Evolutionary conservation across 2,113 vertebrate species (phyloP), one percentile per base, ranked within the genome.

Genomic region (Chlamydotis undulata): DNA sequence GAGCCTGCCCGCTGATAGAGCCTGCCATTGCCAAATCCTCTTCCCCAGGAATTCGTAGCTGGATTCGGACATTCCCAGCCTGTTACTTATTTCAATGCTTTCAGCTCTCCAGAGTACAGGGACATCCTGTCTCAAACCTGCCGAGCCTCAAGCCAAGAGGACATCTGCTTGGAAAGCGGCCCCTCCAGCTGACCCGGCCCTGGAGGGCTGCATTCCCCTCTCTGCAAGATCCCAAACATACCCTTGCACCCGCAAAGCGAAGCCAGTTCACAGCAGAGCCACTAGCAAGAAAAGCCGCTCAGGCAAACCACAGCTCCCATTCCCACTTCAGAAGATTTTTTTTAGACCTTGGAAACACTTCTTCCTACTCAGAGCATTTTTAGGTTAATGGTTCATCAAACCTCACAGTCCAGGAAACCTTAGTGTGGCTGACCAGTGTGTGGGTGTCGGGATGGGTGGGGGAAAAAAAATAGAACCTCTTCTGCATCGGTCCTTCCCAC

Each of bases 91-190:
- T 94, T 87, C 74, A 94, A 19, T 76, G 50, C 70, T 87, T 94
- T 76, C 83, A 71, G 92, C 65, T 35, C 86, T 87, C 22, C 9
- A 8, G 73, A 95, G 92, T 29, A 93, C 78, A 94, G 83, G 86
- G 94, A 96, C 94, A 91, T 94, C 90, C 91, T 96, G 89, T 83
- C 89, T 95, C 76, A 92, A 95, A 91, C 96, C 94, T 94, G 94
- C 45, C 1, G 45, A 92, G 63, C 37, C 83, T 50, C 81, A 85
- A 0, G 77, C 86, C 89, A 91, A 79, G 85, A 79, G 29, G 80
- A 87, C 94, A 95, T 96, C 96, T 97, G 96, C 92, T 96, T 83
- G 92, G 95, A 94, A 87, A 53, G 71, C 29, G 0, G 89, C 57
- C 65, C 47, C 86, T 78, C 74, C 14, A 10, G 89, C 83, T 78